A percentile compares a stretch with the other conserved stretches of the same genome.
These are phyloP conservation scores for Acrocera orbiculus DNA, from an alignment of 2,888 invertebrate species.

Conservation along the genomic window DNA sequence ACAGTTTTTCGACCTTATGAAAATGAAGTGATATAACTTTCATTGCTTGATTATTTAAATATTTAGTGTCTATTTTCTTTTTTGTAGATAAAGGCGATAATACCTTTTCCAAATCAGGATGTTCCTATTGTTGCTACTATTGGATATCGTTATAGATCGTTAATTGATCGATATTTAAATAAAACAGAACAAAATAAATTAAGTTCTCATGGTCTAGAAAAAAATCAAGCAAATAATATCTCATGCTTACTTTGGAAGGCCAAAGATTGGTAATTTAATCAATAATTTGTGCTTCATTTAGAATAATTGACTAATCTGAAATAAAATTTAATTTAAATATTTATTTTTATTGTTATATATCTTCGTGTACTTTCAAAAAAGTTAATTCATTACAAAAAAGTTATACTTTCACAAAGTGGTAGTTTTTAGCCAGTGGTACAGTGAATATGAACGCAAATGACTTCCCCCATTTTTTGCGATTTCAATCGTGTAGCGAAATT, in stretches of 20 bases:
- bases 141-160: constrained; percentile 68
- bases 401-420: too few relatives aligned
- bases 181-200: neutral
- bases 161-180: constrained; percentile 42
- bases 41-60: neutral
- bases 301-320: too few relatives aligned
- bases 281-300: too few relatives aligned
- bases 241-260: constrained; percentile 28
- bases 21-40: constrained; percentile 43
- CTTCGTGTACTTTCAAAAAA: too few relatives aligned
- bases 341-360: too few relatives aligned
- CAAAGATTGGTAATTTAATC: constrained; percentile 29
- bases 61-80: constrained; percentile 5
- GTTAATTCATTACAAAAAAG: too few relatives aligned
- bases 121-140: constrained; percentile 51
- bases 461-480: too few relatives aligned
- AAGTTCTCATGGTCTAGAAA: too few relatives aligned
- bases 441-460: too few relatives aligned
- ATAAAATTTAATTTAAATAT: too few relatives aligned
- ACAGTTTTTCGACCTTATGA: constrained; percentile 87
- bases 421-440: too few relatives aligned
- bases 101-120: constrained; percentile 36
- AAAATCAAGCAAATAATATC: constrained; percentile 26
- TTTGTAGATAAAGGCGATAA: constrained; percentile 40
- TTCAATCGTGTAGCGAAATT: too few relatives aligned